Percentiles rank a stretch among this genome's conserved stretches.
phyloP scores from a whole-genome alignment of 2,888 invertebrate species.

The Trileptium ribeirensis region DNA sequence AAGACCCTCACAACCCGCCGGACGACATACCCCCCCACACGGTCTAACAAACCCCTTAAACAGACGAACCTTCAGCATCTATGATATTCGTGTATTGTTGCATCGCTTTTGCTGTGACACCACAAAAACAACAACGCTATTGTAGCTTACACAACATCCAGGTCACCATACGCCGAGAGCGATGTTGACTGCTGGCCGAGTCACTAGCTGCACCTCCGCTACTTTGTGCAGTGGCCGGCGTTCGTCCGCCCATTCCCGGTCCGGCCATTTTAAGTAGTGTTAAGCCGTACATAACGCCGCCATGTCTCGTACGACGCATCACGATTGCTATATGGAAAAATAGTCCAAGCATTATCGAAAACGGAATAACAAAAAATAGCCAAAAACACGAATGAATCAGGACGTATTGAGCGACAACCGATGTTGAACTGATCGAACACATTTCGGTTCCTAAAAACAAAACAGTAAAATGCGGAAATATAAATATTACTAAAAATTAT shows the following conservation, averaged over 20 bases:
- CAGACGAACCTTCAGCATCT: no score
- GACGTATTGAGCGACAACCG: conserved; percentile 34
- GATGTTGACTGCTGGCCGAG: not conserved
- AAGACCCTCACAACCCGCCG: no score
- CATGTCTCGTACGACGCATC: conserved; percentile 27
- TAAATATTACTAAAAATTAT: no score
- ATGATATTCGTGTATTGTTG: no score
- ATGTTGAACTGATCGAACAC: conserved; percentile 41
- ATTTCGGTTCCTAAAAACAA: conserved; percentile 41
- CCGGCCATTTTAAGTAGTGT: not conserved
- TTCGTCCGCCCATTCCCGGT: not conserved
- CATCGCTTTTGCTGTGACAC: no score
- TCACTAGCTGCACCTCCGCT: not conserved
- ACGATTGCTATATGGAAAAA: conserved; percentile 45
- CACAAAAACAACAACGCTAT: no score
- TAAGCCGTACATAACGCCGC: not conserved
- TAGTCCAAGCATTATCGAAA: conserved; percentile 44
- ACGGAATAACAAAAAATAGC: conserved; percentile 44
- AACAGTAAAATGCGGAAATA: no score
- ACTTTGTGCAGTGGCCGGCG: not conserved
- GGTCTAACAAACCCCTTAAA: no score
- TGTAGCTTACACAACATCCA: conserved; percentile 12
- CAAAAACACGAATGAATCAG: conserved; percentile 44
- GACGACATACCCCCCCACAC: no score
- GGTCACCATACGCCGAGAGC: conserved; percentile 3